Conservation (phyloP, 2,797 vertebrate species). For the Pangasius krempfi region DNA sequence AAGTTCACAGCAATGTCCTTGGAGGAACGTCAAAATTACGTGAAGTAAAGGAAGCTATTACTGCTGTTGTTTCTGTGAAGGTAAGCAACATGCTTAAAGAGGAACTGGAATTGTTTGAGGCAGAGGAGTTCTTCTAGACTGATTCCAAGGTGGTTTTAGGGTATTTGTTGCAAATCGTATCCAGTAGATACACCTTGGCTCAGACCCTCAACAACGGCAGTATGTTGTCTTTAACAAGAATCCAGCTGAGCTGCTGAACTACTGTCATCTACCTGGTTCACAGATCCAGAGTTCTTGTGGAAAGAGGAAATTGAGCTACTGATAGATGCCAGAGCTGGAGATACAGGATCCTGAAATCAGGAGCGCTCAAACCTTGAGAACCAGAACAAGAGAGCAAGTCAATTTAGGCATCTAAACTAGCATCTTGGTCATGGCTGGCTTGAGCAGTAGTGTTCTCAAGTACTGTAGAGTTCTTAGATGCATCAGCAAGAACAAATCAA, state of each 20-base stretch:
- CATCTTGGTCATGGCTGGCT: too few species aligned
- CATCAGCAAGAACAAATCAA: too few species aligned
- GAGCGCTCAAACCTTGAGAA: too few species aligned
- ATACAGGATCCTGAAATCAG: background rate
- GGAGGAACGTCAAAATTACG: background rate
- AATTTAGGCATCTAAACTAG: too few species aligned
- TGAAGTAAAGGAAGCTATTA: background rate
- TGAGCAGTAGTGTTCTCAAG: too few species aligned
- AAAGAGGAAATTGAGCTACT: background rate
- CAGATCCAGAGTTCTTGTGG: too few species aligned
- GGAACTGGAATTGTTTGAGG: too few species aligned
- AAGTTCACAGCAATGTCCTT: background rate
- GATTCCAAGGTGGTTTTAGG: background rate
- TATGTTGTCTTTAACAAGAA: background rate
- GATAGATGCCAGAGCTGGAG: background rate
- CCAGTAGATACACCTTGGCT: background rate
- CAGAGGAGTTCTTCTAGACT: background rate
- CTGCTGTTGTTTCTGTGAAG: background rate
- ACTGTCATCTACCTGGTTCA: too few species aligned
- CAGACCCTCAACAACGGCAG: background rate
- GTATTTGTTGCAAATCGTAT: background rate
- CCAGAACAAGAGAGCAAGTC: too few species aligned
- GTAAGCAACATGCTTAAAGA: too few species aligned
- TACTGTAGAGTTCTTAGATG: too few species aligned
- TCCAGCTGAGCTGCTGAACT: background rate